Conservation (phyloP, 2,113 vertebrate species). For the Brevimyrus niger region DNA sequence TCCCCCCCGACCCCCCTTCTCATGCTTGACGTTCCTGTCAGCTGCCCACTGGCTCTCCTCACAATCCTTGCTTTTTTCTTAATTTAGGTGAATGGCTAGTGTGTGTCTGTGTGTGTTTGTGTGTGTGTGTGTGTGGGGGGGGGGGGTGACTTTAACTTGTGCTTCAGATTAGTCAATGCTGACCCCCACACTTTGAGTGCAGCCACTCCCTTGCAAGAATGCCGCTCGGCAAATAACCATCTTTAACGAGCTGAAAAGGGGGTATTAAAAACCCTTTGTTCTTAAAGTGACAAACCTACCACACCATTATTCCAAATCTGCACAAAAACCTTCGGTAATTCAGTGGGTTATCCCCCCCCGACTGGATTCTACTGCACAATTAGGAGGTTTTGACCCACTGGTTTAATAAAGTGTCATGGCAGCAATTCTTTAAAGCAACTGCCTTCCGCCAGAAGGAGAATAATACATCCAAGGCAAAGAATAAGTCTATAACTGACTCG, state of each 20-base stretch:
- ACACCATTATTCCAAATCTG: constrained; percentile 51
- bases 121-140: neutral
- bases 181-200: constrained; percentile 12
- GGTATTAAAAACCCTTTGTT: constrained; percentile 57
- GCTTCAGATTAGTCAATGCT: constrained; percentile 42
- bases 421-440: constrained; percentile 26
- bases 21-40: neutral
- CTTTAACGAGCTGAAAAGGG: constrained; percentile 42
- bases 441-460: constrained; percentile 16
- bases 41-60: neutral
- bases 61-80: neutral
- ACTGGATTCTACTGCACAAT: constrained; percentile 46
- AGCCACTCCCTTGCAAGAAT: constrained; percentile 19
- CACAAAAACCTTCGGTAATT: constrained; percentile 48
- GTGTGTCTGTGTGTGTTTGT: no score
- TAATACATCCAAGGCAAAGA: neutral
- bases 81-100: neutral
- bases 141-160: neutral
- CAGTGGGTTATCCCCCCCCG: constrained; percentile 33
- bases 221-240: constrained; percentile 32
- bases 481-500: neutral
- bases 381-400: constrained; percentile 49
- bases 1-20: neutral
- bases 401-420: constrained; percentile 46
- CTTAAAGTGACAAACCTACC: constrained; percentile 45